Evolutionary conservation across 2,888 invertebrate species (phyloP).

Genomic region (Caenorhabditis sp.): DNA sequence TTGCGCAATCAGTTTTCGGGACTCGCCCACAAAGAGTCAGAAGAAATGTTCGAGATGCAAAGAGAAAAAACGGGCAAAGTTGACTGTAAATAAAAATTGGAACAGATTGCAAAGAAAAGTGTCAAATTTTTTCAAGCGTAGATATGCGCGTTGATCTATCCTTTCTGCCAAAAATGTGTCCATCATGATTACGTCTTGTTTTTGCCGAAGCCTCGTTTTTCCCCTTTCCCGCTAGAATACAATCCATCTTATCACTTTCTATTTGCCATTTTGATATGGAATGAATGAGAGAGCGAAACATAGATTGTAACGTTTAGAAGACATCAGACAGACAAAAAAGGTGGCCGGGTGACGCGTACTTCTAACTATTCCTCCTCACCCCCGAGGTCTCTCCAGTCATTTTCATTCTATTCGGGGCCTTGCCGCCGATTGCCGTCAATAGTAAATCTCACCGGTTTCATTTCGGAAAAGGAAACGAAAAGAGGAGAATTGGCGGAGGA

Average conservation of each 20-base stretch:
- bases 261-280: conserved; percentile 62
- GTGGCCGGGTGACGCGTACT: conserved; percentile 59
- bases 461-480: conserved; percentile 48
- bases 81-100: neutral
- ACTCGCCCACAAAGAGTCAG: conserved; percentile 16
- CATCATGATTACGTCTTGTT: conserved; percentile 58
- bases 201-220: conserved; percentile 53
- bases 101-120: too few relatives aligned
- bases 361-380: conserved; percentile 48
- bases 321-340: conserved; percentile 52
- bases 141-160: conserved; percentile 15
- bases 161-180: conserved; percentile 43
- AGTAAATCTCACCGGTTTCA: conserved; percentile 64
- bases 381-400: conserved; percentile 49
- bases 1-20: conserved; percentile 37
- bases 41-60: neutral
- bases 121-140: conserved; percentile 10
- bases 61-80: neutral
- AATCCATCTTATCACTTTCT: conserved; percentile 62
- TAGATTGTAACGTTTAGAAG: conserved; percentile 57
- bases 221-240: conserved; percentile 51
- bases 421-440: conserved; percentile 35
- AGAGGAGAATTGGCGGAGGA: conserved; percentile 36
- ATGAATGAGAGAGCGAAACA: conserved; percentile 33
- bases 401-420: conserved; percentile 37